Evolutionary conservation across 2,888 invertebrate species (phyloP).

Genomic region (Pheosia tremula): DNA sequence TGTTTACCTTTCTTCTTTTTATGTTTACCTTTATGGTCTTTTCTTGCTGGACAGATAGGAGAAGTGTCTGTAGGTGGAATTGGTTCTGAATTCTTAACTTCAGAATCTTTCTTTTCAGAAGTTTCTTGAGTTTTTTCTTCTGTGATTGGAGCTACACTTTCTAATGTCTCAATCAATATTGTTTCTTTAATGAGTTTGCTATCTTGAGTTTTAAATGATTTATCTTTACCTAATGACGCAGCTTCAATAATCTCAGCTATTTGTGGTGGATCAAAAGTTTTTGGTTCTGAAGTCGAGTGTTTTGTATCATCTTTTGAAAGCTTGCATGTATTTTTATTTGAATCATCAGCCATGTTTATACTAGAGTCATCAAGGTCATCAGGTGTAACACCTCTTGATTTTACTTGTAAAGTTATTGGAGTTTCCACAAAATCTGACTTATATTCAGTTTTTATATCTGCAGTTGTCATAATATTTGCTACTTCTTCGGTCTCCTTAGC

Average conservation of each 20-base stretch:
- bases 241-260: background rate
- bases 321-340: background rate
- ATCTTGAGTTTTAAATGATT: background rate
- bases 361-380: background rate
- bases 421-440: conserved; percentile 1
- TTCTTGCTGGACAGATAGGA: conserved; percentile 61
- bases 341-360: background rate
- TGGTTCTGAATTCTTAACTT: conserved; percentile 14
- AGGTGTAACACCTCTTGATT: background rate
- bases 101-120: background rate
- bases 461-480: conserved; percentile 9
- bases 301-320: background rate
- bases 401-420: background rate
- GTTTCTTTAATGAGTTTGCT: background rate
- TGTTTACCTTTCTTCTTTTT: conserved; percentile 73
- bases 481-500: conserved; percentile 18
- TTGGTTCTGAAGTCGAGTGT: background rate
- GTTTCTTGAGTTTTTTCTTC: conserved; percentile 4
- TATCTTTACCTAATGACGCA: background rate
- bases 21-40: conserved; percentile 69
- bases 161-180: background rate
- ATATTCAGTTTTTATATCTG: conserved; percentile 21
- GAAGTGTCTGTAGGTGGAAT: conserved; percentile 27
- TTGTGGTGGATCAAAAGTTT: background rate
- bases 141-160: background rate